Evolutionary conservation across 2,113 vertebrate species (phyloP).

Genomic region (Saccopteryx bilineata): DNA sequence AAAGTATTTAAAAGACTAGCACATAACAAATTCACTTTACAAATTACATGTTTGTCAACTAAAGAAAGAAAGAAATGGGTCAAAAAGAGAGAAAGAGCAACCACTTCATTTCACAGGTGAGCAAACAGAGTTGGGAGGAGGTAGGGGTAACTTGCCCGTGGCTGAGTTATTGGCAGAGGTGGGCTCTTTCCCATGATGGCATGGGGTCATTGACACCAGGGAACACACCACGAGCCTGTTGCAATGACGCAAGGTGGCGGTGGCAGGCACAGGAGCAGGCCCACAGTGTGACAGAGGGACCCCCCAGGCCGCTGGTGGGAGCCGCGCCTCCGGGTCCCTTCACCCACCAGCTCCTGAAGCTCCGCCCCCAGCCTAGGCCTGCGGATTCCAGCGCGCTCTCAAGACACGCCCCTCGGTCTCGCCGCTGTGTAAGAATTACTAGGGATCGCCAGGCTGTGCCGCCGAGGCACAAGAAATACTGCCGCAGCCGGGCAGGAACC

Average conservation of each 20-base stretch:
- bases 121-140: background rate
- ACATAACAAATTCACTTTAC: background rate
- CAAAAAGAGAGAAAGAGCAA: background rate
- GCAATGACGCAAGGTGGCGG: rapidly evolving
- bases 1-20: background rate
- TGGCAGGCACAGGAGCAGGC: background rate
- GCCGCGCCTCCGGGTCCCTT: background rate
- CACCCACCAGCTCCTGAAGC: background rate
- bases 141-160: rapidly evolving
- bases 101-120: background rate
- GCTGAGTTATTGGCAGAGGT: background rate
- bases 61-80: background rate
- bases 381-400: background rate
- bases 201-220: rapidly evolving
- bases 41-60: background rate
- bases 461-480: conserved; percentile 87
- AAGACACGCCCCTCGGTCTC: conserved; percentile 57
- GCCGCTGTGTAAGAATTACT: conserved; percentile 80
- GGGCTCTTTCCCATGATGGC: rapidly evolving
- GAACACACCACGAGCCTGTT: rapidly evolving
- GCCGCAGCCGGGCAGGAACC: conserved; percentile 81
- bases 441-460: conserved; percentile 77
- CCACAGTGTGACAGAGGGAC: rapidly evolving
- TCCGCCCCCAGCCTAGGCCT: background rate
- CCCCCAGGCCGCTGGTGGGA: background rate